phyloP scores from a whole-genome alignment of 1,140 invertebrate genomes.

The Nymphalis io region DNA sequence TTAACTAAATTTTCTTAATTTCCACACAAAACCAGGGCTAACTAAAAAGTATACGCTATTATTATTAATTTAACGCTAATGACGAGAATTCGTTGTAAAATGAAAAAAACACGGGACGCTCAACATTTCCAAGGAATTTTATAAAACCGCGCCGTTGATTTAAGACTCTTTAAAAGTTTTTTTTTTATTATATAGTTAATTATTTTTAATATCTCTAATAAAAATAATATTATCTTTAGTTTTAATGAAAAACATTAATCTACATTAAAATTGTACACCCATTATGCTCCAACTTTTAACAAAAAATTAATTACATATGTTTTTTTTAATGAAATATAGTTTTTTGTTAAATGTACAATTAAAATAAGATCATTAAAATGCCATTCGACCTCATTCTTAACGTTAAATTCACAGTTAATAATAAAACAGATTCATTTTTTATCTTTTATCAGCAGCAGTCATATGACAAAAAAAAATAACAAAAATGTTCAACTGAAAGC shows the following conservation, averaged over 20 bases:
- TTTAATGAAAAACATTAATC: no score
- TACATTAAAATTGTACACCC: no score
- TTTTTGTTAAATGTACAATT: no score
- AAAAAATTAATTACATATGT: no score
- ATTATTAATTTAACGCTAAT: constrained; percentile 38
- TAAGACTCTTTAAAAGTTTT: constrained; percentile 1
- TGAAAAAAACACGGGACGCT: constrained; percentile 23
- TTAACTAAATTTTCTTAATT: constrained; percentile 30
- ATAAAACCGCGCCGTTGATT: constrained; percentile 3
- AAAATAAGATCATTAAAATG: no score
- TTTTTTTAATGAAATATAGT: no score
- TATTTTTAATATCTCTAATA: background rate
- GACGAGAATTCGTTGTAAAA: constrained; percentile 33
- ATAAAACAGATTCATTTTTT: no score
- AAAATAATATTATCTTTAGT: background rate
- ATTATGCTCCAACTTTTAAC: no score
- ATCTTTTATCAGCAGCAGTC: no score
- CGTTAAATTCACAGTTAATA: no score
- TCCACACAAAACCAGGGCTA: constrained; percentile 5
- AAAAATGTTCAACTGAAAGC: background rate
- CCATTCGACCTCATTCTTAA: no score
- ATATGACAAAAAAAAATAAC: no score
- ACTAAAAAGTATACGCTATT: constrained; percentile 32
- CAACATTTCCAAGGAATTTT: constrained; percentile 22
- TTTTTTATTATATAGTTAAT: background rate